These are phyloP conservation scores for Petrophora chlorosata DNA, from an alignment of 2,888 invertebrate genomes.

Conservation along the genomic window DNA sequence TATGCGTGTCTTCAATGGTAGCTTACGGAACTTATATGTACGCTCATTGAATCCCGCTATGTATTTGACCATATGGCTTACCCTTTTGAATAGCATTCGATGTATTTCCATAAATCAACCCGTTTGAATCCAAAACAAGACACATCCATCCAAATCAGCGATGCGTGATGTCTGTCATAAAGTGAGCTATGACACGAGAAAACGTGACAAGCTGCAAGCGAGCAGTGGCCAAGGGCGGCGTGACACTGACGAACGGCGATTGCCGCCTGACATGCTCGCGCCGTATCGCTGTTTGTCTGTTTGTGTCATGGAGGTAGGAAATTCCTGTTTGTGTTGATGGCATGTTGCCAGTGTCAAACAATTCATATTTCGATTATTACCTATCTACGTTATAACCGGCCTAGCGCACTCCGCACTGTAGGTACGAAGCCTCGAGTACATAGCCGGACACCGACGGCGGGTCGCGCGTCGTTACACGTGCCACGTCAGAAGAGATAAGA, in stretches of 20 bases:
- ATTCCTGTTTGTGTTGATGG: no score
- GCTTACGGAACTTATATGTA: slow-evolving; percentile 6
- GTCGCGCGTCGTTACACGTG: no score
- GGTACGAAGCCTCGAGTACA: no score
- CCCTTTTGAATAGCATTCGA: slow-evolving; percentile 22
- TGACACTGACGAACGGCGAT: slow-evolving; percentile 36
- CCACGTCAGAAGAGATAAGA: no score
- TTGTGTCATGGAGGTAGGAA: no score
- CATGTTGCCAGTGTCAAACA: no score
- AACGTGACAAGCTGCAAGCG: slow-evolving; percentile 35
- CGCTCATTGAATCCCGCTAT: slow-evolving; percentile 7
- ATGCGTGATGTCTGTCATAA: slow-evolving; percentile 23
- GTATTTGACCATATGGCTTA: slow-evolving; percentile 10
- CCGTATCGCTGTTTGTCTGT: slow-evolving; percentile 15
- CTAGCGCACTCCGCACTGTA: no score
- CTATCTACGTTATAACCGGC: no score
- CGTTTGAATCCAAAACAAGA: slow-evolving; percentile 12
- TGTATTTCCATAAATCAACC: slow-evolving; percentile 23
- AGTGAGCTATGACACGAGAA: slow-evolving; percentile 27
- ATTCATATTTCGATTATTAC: no score
- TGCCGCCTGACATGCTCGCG: slow-evolving; percentile 58
- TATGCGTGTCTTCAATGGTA: slow-evolving; percentile 12
- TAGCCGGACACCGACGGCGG: no score
- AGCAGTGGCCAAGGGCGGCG: slow-evolving; percentile 37
- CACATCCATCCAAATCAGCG: slow-evolving; percentile 9